These are phyloP conservation scores for Callocephalon fimbriatum DNA, from an alignment of 2,113 vertebrate genomes.

Conservation along the genomic window DNA sequence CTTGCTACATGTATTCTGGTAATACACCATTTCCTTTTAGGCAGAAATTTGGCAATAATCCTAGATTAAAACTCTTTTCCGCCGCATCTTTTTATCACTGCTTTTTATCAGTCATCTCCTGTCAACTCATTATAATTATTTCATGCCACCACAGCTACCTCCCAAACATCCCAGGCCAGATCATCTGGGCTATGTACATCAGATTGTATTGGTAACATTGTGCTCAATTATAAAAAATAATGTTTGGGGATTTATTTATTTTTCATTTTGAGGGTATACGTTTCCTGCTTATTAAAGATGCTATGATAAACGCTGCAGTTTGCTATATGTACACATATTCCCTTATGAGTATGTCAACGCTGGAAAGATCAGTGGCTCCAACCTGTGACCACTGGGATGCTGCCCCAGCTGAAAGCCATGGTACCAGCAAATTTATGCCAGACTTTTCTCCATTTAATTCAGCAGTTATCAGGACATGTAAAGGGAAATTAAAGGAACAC, in stretches of 20 bases:
- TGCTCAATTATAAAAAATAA: constrained; percentile 12
- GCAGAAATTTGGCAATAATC: background rate
- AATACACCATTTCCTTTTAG: background rate
- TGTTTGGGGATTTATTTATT: background rate
- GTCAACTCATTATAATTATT: background rate
- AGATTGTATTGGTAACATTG: background rate
- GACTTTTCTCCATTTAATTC: constrained; percentile 33
- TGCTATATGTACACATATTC: constrained; percentile 34
- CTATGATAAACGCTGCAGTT: constrained; percentile 27
- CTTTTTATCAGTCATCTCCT: background rate
- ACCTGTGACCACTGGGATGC: background rate
- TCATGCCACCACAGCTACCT: background rate
- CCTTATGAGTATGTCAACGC: constrained; percentile 30
- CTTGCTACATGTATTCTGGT: background rate
- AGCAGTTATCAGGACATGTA: constrained; percentile 34
- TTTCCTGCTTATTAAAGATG: constrained; percentile 52
- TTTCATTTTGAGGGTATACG: background rate
- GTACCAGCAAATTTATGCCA: constrained; percentile 17
- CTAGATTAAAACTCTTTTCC: background rate
- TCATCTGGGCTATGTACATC: background rate
- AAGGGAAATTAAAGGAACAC: constrained; percentile 7
- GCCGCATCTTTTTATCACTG: background rate
- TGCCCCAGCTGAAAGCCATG: constrained; percentile 37
- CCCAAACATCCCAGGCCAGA: background rate
- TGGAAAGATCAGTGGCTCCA: constrained; percentile 1